Base-by-base conservation (phyloP, 2,888 invertebrate species). In the Clistopyga incitator region DNA sequence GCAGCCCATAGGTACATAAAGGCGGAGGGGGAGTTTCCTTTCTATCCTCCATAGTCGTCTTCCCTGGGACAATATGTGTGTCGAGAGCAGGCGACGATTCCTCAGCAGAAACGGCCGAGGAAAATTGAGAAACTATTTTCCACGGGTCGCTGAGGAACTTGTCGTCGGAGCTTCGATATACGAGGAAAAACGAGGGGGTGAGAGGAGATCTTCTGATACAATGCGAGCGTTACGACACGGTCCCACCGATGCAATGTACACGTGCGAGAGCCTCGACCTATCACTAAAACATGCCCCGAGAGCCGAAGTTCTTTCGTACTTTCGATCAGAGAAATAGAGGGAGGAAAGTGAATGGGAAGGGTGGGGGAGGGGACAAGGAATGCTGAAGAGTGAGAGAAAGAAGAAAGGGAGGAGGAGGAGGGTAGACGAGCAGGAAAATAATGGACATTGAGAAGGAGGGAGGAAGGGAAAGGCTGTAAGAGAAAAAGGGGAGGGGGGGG, bases 101-200 rank as follows among this genome's bases (percentile, higher is more conserved):
- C 54, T 71, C 78, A 29, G 78, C 64, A 61, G 64, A 78, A 68
- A 78, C 61, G 71, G 61, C 38, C 42, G 71, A 23, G 78, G 70
- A 70, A 78, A 78, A 78, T 71, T 78, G 78, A 78, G 68, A 78
- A 78, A 78, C 78, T 78, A 71, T 78, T 78, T 68, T 52, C 61
- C 52, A 61, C 61, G 68, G 59, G 38, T 61, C 38, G 64, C 38
- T 71, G 61, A 70, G 59, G 52, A 78, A 78, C 84, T 89, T 81
- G 84, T 84, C 86, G 78, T 84, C 77, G 65, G 81, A 85, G 84
- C 82, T 61, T 78, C 77, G 34, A 71, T 84, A 84, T 83, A 81
- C 84, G 68, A 45, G 18, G 61, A 59, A 18, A 65, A 54, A 25
- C 45, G 45, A 81, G 4, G 25, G 23, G 20, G n/a, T 13, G 38